Base-by-base conservation (phyloP, 2,113 vertebrate genomes). In the Ceuthmochares aereus region DNA sequence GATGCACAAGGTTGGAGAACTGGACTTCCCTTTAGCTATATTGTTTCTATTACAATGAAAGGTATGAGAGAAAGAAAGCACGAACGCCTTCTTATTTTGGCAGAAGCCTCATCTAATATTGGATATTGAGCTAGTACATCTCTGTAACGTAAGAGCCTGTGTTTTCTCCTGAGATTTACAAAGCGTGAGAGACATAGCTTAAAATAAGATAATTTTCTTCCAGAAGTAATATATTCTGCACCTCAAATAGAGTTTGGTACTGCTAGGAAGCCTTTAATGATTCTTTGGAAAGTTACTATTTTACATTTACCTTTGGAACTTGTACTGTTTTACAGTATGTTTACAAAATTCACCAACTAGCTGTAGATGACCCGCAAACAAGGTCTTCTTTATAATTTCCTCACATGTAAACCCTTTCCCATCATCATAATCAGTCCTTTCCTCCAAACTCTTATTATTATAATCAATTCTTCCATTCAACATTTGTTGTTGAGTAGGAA, bases 201-300 rank as follows among this genome's bases (percentile, higher is more conserved):
- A 79, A 96, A 97, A 91, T 85, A 77, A 88, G 52, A 47, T 68
- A 45, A 78, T 82, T 88, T 90, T 82, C 78, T 76, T 72, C 30
- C 58, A 72, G 34, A 29, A 34, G n/a, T 80, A 87, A 60, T 87
- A 26, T 14, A 79, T 82, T 84, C 56, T 49, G 40, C 84, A n/a
- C 16, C 40, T 80, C 69, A 54, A 16, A 79, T 37, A 26, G 20
- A 66, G 45, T 40, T 78, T 74, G 55, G 59, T 78, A 36, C 29
- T 59, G 32, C 37, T 90, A 83, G 59, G 37, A 84, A 79, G 37
- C 32, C 45, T 45, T 83, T 87, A 90, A 63, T 84, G 43, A 72
- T 68, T 72, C 34, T 90, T 68, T 77, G 55, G 52, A 84, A 70
- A 75, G 56, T 90, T 79, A 59, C 47, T 91, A 36, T 90, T 87